Evolutionary conservation across 2,113 vertebrate genomes (phyloP).

Genomic region (Spilogale gracilis): DNA sequence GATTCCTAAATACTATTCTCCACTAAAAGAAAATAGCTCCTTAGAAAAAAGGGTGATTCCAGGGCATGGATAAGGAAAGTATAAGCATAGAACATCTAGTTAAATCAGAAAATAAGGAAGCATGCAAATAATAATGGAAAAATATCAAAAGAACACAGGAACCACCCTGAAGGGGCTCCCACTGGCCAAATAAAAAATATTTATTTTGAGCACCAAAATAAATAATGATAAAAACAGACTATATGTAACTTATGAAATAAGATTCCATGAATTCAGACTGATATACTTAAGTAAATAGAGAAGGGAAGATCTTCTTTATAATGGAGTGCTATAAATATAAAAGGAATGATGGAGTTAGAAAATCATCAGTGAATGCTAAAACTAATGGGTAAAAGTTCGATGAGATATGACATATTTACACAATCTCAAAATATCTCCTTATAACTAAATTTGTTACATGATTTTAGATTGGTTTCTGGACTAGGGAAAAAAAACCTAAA

Average conservation of each 20-base stretch:
- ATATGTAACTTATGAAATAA: neutral
- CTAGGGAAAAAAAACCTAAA: neutral
- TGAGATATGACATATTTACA: neutral
- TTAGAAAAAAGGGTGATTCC: conserved; percentile 18
- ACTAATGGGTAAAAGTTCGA: neutral
- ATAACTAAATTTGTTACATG: neutral
- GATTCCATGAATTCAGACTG: neutral
- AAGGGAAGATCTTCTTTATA: neutral
- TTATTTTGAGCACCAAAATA: neutral
- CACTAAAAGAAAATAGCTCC: neutral
- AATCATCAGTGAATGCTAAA: neutral
- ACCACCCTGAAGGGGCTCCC: neutral
- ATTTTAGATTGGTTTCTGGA: neutral
- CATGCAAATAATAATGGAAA: neutral
- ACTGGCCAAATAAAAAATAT: conserved; percentile 5
- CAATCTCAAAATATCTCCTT: neutral
- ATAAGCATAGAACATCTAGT: neutral
- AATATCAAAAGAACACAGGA: conserved; percentile 9
- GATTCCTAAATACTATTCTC: conserved; percentile 18
- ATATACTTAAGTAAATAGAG: neutral
- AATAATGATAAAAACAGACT: neutral
- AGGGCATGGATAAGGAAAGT: neutral
- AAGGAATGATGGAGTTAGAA: neutral
- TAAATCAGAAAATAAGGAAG: conserved; percentile 9
- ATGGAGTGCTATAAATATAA: neutral